A percentile compares a stretch with the other conserved stretches of the same genome.
These are phyloP conservation scores for Orchesella cincta DNA, from an alignment of 1,140 invertebrate species.

Conservation along the genomic window DNA sequence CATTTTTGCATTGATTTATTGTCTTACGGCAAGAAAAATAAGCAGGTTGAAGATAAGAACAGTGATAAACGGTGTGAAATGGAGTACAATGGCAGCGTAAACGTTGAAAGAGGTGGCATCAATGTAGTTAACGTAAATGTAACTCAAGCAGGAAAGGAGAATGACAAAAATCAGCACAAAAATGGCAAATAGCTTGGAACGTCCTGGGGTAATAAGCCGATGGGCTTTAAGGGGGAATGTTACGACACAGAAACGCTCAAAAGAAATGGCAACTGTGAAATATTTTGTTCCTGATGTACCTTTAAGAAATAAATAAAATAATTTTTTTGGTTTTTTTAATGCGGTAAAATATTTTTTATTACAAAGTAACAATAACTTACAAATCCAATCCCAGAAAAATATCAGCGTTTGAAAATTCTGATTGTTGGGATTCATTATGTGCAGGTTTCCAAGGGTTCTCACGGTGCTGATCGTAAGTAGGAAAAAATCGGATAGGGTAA, in stretches of 20 bases:
- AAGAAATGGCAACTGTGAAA: neutral
- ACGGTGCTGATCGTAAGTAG: too few species aligned
- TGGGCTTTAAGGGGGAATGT: neutral
- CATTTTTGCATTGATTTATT: too few species aligned
- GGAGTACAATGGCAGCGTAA: conserved; percentile 19
- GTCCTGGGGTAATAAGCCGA: neutral
- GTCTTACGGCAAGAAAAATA: too few species aligned
- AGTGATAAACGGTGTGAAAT: neutral
- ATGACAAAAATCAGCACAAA: neutral
- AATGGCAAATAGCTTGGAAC: neutral
- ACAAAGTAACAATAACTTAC: too few species aligned
- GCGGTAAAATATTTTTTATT: too few species aligned
- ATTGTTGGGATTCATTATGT: too few species aligned
- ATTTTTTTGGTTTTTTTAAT: too few species aligned
- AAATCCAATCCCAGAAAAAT: too few species aligned
- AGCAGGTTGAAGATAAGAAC: neutral
- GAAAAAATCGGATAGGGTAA: too few species aligned
- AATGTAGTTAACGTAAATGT: neutral
- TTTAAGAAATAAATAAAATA: too few species aligned
- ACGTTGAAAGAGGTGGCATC: conserved; percentile 13
- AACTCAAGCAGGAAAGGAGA: neutral
- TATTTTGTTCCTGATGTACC: conserved; percentile 5
- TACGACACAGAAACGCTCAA: conserved; percentile 2
- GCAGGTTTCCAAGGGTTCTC: too few species aligned
- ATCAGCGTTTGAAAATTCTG: too few species aligned